Base-by-base conservation (phyloP, 2,888 invertebrate species). In the Eristalis pertinax region DNA sequence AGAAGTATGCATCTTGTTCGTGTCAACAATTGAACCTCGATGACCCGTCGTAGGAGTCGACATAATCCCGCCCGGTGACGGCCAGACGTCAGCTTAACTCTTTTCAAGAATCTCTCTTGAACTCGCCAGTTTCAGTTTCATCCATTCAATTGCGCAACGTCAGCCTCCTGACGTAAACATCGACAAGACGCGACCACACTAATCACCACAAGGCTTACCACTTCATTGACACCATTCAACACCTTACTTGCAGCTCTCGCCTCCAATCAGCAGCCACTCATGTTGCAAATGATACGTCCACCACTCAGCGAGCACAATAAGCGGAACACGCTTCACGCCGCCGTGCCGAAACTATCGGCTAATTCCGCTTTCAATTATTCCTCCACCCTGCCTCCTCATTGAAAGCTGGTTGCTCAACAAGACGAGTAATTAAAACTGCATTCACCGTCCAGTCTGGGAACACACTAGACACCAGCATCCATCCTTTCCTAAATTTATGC, bases 401-500 rank as follows among this genome's bases (percentile, higher is more conserved):
- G 43, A 35, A 58, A 13, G n/a, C 58, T 65, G n/a, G 64, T 79
- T 72, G 24, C 35, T 10, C 15, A 76, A 29, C 29, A 13, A 24
- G 60, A 26, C 35, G 0, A 13, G 19, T 65, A 79, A 79, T 65
- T 65, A 72, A 79, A 72, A 79, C 58, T 32, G 38, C 43, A 41
- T 63, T 56, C 41, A 64, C 60, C 26, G 13, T 58, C n/a, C 43
- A 22, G 41, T 60, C 60, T 38, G 56, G 15, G 22, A 56, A 15
- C 13, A 19, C n/a, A n/a, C 24, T 15, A 13, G 60, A 38, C 65
- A 38, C 38, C 32, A 32, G 1, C 32, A 5, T n/a, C 13, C 38
- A 11, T 60, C 7, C 19, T 65, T 79, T 60, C 60, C 65, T 65
- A 62, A 72, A 79, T 60, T 72, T 79, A 72, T 72, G 72, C 79